A percentile compares a stretch with the other conserved stretches of the same genome.
These are phyloP conservation scores for Mactromeris polynyma DNA, from an alignment of 2,888 invertebrate genomes.

Conservation along the genomic window DNA sequence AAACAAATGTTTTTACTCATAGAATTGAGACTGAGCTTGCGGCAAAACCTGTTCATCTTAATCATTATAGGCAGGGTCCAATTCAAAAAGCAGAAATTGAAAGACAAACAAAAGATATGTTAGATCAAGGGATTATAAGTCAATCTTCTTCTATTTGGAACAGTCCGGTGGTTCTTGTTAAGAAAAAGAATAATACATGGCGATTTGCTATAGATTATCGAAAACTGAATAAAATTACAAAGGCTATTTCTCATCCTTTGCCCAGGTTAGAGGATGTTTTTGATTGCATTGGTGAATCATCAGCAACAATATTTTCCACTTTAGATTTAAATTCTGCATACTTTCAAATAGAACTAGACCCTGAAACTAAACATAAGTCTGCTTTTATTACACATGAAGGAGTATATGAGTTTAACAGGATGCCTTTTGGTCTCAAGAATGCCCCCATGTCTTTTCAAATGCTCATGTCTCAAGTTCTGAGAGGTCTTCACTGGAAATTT, in stretches of 20 bases:
- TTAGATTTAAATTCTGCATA: constrained; percentile 60
- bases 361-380: constrained; percentile 67
- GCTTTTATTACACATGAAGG: constrained; percentile 70
- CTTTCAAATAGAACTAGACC: constrained; percentile 61
- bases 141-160: constrained; percentile 60
- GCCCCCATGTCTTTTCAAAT: constrained; percentile 65
- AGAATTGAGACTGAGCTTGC: constrained; percentile 56
- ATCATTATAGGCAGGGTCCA: constrained; percentile 51
- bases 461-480: constrained; percentile 64
- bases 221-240: constrained; percentile 63
- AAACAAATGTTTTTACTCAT: constrained; percentile 54
- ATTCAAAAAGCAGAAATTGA: constrained; percentile 50
- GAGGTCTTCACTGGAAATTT: constrained; percentile 71
- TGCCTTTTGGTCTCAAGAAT: constrained; percentile 67
- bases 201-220: constrained; percentile 69
- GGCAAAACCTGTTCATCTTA: constrained; percentile 50
- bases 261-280: constrained; percentile 66
- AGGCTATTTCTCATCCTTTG: constrained; percentile 67
- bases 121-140: constrained; percentile 53
- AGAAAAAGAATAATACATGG: constrained; percentile 57
- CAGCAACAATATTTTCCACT: constrained; percentile 55
- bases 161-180: constrained; percentile 61
- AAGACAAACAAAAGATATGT: constrained; percentile 53
- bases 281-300: constrained; percentile 55
- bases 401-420: constrained; percentile 54